Conservation (phyloP, 1,140 invertebrate genomes). For the Triops longicaudatus region DNA sequence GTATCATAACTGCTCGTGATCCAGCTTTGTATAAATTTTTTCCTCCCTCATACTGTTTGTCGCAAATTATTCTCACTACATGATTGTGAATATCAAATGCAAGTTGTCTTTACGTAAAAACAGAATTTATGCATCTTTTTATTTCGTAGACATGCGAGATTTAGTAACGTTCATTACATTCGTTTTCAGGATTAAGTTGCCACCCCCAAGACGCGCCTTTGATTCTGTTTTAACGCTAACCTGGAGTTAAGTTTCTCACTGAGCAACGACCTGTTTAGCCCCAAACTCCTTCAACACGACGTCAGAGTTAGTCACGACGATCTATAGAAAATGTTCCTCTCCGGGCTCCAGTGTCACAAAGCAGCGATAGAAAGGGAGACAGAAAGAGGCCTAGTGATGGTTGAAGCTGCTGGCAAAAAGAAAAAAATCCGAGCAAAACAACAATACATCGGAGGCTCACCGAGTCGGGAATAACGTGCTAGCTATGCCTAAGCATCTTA, state of each 20-base stretch:
- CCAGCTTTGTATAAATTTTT: conserved; percentile 4
- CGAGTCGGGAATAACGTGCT: neutral
- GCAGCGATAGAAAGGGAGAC: neutral
- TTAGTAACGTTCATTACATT: too few relatives aligned
- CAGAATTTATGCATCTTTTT: neutral
- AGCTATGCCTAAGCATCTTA: neutral
- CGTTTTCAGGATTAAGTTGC: too few relatives aligned
- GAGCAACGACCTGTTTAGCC: neutral
- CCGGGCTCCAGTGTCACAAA: neutral
- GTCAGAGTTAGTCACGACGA: neutral
- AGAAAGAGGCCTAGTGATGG: neutral
- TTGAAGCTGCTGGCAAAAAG: neutral
- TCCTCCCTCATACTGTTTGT: conserved; percentile 5
- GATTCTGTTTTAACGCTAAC: neutral
- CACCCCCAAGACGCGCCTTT: too few relatives aligned
- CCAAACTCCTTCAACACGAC: neutral
- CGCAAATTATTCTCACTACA: conserved; percentile 6
- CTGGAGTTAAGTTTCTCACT: neutral
- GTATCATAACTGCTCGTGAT: conserved; percentile 12
- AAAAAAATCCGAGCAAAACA: neutral
- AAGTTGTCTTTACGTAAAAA: conserved; percentile 9
- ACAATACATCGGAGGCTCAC: neutral
- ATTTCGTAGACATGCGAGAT: neutral
- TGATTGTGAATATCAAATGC: conserved; percentile 12
- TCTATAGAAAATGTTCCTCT: neutral